Base-by-base conservation (phyloP, 2,888 invertebrate species). In the Tipula confusa region DNA sequence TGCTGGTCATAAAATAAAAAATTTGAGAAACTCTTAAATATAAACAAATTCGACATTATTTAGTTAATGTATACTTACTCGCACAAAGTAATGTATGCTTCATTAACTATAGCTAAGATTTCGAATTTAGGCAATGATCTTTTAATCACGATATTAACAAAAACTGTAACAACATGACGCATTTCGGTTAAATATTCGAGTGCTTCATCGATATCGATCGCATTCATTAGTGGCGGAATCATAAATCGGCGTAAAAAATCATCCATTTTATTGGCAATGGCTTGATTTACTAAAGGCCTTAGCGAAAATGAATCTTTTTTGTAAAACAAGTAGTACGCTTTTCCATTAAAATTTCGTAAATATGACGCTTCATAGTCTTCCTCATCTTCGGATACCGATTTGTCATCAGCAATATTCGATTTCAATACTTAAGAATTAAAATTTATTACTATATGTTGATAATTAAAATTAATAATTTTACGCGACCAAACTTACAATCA, bases 101-200 rank as follows among this genome's bases (percentile, higher is more conserved):
- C 86, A 86, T 93, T 90, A 1, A 93, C 91, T 0, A 92, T 86
- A 13, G 88, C 87, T 4, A 93, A 90, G 1, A 92, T 88, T 24
- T 88, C 88, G 15, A 87, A 87, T 87, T 0, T 89, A 87, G 43
- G 87, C 86, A 0, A 91, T 91, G 81, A 92, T 94, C 90, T 86
- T 94, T 93, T 9, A 92, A 91, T 86, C 94, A 83, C 83, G 2
- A 48, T 15, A 29, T 83, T 83, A 29, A 83, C 13, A 83, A 83
- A 94, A 5, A 94, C 90, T 29, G 94, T 93, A 0, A 93, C 93
- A 3, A 94, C 93, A 84, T 93, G 92, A 64, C 95, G 91, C 89
- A 95, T 93, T 88, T 95, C 95, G 0, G 94, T 94, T 6, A 95
- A 88, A 87, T 93, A 94, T 86, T 94, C 94, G 85, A 95, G 89